Base-by-base conservation (phyloP, 2,797 vertebrate genomes). In the Falco naumanni region DNA sequence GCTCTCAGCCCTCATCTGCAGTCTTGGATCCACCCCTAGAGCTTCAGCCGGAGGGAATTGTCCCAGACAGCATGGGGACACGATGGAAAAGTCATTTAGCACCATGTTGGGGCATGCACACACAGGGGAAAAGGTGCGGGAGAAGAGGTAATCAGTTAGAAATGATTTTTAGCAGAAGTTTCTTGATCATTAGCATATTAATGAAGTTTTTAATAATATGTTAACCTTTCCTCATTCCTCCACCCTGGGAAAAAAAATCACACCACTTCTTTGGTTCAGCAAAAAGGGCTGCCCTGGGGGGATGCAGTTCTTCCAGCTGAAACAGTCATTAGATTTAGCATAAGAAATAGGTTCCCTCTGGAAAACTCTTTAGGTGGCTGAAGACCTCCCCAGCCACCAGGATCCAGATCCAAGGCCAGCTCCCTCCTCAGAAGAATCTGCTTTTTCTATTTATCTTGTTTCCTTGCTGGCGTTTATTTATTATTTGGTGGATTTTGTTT, bases 31-130 rank as follows among this genome's bases (percentile, higher is more conserved):
- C 13, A 9, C 4, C 75, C 48, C 70, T 2, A 2, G 9, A 68
- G 59, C 17, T 53, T 37, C 59, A n/a, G 1, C 7, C 9, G 8
- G 26, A 60, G 45, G 14, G 61, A 78, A 69, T 5, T 16, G 6
- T 5, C 29, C 25, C 29, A 9, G 37, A 33, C 78, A 68, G 1
- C 2, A 0, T 8, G 19, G 56, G 66, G 70, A 64, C 26, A 25
- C 9, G 39, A 26, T 17, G 8, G 21, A 71, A 69, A 83, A 80
- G 14, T 33, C 19, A 24, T 80, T 92, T 51, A 89, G 47, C 7
- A 4, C 21, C 0, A 0, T 7, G 51, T 18, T 0, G 1, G 74
- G n/a, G 20, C 39, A 7, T 0, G 2, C 0, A 1, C 11, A 29
- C 26, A 0, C 39, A n/a, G 10, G 70, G 64, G 80, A 28, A n/a